A percentile compares a stretch with the other conserved stretches of the same genome.
These are phyloP conservation scores for Leguminivora glycinivorella DNA, from an alignment of 1,140 invertebrate genomes.

Conservation along the genomic window DNA sequence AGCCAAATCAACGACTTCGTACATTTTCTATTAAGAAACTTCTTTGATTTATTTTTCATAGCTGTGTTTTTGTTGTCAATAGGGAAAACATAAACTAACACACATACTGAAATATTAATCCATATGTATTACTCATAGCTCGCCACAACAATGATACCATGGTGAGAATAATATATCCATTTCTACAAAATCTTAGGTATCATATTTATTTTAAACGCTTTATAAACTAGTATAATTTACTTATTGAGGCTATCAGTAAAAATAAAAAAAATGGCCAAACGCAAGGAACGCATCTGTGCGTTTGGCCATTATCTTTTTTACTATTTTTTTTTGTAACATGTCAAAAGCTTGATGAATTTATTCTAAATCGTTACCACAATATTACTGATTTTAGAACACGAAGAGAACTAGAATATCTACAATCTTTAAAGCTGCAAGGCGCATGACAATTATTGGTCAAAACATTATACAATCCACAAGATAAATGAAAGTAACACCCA, in stretches of 20 bases:
- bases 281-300: background rate
- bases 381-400: too few relatives aligned
- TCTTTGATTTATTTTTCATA: background rate
- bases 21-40: slow-evolving; percentile 4
- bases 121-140: slow-evolving; percentile 19
- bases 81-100: background rate
- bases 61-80: background rate
- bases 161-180: slow-evolving; percentile 19
- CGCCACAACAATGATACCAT: slow-evolving; percentile 17
- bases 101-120: slow-evolving; percentile 2
- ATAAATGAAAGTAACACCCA: background rate
- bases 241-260: background rate
- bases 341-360: too few relatives aligned
- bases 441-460: background rate
- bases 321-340: background rate
- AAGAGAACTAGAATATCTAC: too few relatives aligned
- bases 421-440: background rate
- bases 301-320: background rate
- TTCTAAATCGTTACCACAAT: too few relatives aligned
- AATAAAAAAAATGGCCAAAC: slow-evolving; percentile 4
- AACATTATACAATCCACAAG: background rate
- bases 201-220: slow-evolving; percentile 16
- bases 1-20: background rate
- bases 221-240: background rate
- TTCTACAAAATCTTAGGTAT: background rate